Evolutionary conservation across 2,113 vertebrate species (phyloP).

Genomic region (Pterophyllum scalare): DNA sequence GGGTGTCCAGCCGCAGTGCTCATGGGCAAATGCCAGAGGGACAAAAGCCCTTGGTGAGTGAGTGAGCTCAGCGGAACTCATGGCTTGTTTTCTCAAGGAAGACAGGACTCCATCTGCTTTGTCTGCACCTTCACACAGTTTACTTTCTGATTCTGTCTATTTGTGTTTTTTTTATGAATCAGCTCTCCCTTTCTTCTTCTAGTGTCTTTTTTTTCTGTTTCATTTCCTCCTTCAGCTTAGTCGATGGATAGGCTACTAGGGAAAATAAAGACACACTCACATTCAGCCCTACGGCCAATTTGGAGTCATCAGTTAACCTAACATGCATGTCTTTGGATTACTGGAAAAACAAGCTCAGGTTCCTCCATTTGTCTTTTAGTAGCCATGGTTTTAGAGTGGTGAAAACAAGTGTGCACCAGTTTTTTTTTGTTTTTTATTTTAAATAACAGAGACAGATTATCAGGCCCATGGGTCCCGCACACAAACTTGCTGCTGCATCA

Average conservation of each 20-base stretch:
- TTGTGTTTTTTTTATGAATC: slow-evolving; percentile 62
- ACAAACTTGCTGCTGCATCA: not conserved
- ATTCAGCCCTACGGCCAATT: not conserved
- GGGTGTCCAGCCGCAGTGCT: slow-evolving; percentile 52
- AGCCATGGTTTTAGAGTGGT: too few species aligned
- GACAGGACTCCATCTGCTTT: slow-evolving; percentile 50
- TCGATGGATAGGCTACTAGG: not conserved
- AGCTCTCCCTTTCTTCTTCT: not conserved
- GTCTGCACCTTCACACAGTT: slow-evolving; percentile 60
- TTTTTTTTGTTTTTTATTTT: not conserved
- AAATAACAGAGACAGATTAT: not conserved
- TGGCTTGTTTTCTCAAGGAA: slow-evolving; percentile 67
- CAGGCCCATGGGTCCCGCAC: not conserved
- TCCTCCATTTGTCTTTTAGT: too few species aligned
- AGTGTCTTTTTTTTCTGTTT: slow-evolving; percentile 12
- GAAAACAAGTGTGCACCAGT: not conserved
- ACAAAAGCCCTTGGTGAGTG: slow-evolving; percentile 36
- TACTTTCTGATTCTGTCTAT: slow-evolving; percentile 60
- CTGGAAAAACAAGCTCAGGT: not conserved
- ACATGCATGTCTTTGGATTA: not conserved
- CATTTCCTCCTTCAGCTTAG: slow-evolving; percentile 49
- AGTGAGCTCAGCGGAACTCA: slow-evolving; percentile 47
- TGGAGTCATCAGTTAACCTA: not conserved
- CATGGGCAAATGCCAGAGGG: slow-evolving; percentile 30
- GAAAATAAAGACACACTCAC: not conserved